These are phyloP conservation scores for Halichoeres trimaculatus DNA, from an alignment of 2,113 vertebrate genomes.

Conservation along the genomic window DNA sequence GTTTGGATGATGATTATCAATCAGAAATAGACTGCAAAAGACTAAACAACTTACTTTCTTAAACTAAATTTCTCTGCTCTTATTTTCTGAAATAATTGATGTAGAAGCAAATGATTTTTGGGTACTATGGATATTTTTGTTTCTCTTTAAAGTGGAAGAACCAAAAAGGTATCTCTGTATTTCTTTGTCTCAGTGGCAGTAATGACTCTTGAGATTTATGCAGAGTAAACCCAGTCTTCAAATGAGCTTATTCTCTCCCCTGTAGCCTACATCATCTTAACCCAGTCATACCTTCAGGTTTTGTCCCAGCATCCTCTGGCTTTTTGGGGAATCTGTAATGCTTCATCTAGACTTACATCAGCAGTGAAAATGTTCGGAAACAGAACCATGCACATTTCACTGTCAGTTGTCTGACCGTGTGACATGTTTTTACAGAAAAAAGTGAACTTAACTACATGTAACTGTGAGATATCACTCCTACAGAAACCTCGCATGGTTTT, in stretches of 20 bases:
- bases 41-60: no score
- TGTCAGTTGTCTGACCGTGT: neutral
- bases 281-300: neutral
- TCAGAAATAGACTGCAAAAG: no score
- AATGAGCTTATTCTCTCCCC: constrained; percentile 21
- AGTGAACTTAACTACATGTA: constrained; percentile 1
- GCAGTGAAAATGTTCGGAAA: neutral
- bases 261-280: neutral
- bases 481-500: constrained; percentile 5
- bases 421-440: constrained; percentile 24
- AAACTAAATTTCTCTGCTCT: neutral
- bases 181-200: constrained; percentile 8
- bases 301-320: constrained; percentile 6
- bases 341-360: neutral
- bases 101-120: neutral
- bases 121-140: no score
- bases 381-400: neutral
- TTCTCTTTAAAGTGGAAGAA: neutral
- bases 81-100: neutral
- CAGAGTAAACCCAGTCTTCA: neutral
- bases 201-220: constrained; percentile 17
- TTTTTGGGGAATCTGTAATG: neutral
- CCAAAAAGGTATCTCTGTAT: neutral
- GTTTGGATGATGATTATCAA: neutral
- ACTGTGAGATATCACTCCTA: neutral